Evolutionary conservation across 1,140 invertebrate genomes (phyloP), one percentile per base, ranked within the genome.

Genomic region (Paramacrobiotus metropolitanus): DNA sequence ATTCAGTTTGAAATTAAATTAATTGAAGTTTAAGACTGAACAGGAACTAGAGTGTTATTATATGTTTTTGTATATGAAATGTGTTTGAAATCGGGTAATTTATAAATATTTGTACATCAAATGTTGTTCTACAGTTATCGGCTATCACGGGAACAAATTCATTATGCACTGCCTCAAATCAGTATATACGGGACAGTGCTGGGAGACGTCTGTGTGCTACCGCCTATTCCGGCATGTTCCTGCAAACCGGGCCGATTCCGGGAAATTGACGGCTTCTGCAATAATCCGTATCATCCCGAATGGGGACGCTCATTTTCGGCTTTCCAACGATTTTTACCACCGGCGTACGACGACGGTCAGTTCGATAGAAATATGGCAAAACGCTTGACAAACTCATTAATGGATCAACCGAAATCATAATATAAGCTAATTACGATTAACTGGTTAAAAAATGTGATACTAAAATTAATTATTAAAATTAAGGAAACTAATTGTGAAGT

Each of bases 261-360:
- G 18, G 79, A 74, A 2, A 73, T 79, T 44, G 82, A 86, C 68
- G 84, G 83, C 2, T 80, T 80, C 21, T 86, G 84, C 68, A 86
- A 86, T 68, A 83, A 86, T 68, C 68, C 79, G 0, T 67, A 73
- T 18, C 68, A 80, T 70, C 76, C 67, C 1, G 65, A 68, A 69
- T 79, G 77, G 75, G 76, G 75, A 4, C 70, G 68, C 68, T 64
- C 74, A 1, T 64, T 67, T 31, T 71, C 68, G 24, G 64, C 72
- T 1, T 69, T 76, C 28, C 65, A 65, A n/a, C 64, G 76, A 55
- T 65, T 77, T 4, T 31, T 72, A 34, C 65, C 67, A 29, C 67
- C 72, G 1, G 62, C 61, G n/a, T 75, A 75, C 64, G 67, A 67
- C 30, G 72, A 76, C 67, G 72, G 73, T 73, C 67, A 65, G 65